Base-by-base conservation (phyloP, 2,888 invertebrate species). In the Poecilobothrus nobilitatus region DNA sequence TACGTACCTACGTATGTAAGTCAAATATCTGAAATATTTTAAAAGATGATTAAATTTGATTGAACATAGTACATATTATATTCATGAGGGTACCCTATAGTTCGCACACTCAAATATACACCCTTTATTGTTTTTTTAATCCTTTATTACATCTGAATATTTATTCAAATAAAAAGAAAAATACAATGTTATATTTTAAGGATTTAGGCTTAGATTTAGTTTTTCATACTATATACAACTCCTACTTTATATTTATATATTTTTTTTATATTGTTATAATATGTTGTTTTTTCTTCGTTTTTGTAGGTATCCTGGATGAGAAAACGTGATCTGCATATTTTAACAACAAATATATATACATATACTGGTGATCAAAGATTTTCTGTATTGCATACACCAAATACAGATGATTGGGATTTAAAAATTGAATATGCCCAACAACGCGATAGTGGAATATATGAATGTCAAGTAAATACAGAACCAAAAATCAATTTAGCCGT, bases 381-480 rank as follows among this genome's bases (percentile, higher is more conserved):
- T 84, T 90, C 91, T 76, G 91, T 93, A 2, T 84, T 90, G 21
- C 94, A 94, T 80, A 90, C 92, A 0, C 91, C 92, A 73, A 88
- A 89, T 10, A 90, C 90, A 33, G 92, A 94, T 79, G 93, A 94
- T 81, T 94, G 93, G 93, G 91, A 91, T 80, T 85, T 94, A 73
- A 88, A 88, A 81, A 89, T 94, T 73, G 90, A 90, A 78, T 93
- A 89, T 80, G 92, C 92, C 21, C 93, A 94, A 83, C 88, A 89
- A 66, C 82, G 92, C 27, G 93, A 94, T 80, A 91, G 89, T 2
- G 93, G 92, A 9, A 89, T 92, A 71, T 93, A 93, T 84, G 92
- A 93, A 82, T 93, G 92, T 77, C 93, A 93, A 85, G 91, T 94
- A 75, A 94, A 94, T 83, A 94, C 92, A 0, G 93, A 94, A 79